Evolutionary conservation across 1,140 invertebrate species (phyloP), one percentile per base, ranked within the genome.

Genomic region (Marisa cornuarietis): DNA sequence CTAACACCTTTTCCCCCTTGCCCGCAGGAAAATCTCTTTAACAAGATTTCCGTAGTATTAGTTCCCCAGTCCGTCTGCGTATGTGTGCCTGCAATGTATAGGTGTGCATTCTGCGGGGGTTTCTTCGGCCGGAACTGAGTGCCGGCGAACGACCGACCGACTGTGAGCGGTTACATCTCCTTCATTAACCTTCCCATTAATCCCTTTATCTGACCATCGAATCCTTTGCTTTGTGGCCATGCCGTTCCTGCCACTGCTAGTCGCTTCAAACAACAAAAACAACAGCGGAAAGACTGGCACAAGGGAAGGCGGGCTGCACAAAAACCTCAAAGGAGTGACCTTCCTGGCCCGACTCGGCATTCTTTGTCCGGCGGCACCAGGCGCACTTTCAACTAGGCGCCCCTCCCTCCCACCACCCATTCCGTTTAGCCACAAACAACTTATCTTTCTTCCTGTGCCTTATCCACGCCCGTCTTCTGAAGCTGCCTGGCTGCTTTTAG

Each of bases 1-100:
- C 77, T 79, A 71, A 71, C 77, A 26, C 42, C 22, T 72, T 51
- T 78, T 69, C 26, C 20, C 74, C 31, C 20, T 42, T n/a, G 31
- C 58, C 62, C 58, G 13, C 20, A 26, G 74, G 26, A 51, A 22
- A n/a, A 24, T 66, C 42, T 20, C 63, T 31, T 75, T 77, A 77
- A 77, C 68, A 26, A 77, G 31, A 54, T 66, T 65, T 68, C 16
- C 16, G 26, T 68, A 65, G 31, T 20, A 66, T 54, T 66, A 54
- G 76, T 22, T 26, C 42, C 22, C 16, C 11, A 26, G 31, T 51
- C 76, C 49, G 76, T 52, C 76, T 31, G 42, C 54, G 18, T 63
- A 4, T n/a, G 22, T 22, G 54, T 69, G 63, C 66, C n/a, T 58
- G 14, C 24, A 13, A 42, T 13, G 54, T 51, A 54, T 73, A 73